These are phyloP conservation scores for Drosophila silvestris DNA, from an alignment of 2,888 invertebrate genomes.

Conservation along the genomic window DNA sequence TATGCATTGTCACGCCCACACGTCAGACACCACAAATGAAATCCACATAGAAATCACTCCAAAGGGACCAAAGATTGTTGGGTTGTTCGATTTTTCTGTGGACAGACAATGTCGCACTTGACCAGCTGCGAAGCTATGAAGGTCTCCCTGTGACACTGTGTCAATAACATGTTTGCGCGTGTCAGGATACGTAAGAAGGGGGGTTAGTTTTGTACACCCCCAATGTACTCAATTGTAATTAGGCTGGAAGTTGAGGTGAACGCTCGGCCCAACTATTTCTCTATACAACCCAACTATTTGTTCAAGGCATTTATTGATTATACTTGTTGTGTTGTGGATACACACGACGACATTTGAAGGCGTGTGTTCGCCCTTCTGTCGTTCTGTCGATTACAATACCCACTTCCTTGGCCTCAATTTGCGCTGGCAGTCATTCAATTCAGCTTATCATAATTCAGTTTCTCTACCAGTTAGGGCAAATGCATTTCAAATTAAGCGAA, in stretches of 20 bases:
- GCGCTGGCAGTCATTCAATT: slow-evolving; percentile 17
- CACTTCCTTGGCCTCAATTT: slow-evolving; percentile 23
- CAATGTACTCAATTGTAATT: slow-evolving; percentile 45
- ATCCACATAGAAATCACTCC: not conserved
- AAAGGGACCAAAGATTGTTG: not conserved
- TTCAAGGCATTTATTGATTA: slow-evolving; percentile 37
- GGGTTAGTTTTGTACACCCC: no score
- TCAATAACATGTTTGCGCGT: not conserved
- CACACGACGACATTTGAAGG: not conserved
- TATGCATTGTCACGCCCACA: not conserved
- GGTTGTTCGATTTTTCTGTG: not conserved
- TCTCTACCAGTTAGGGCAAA: slow-evolving; percentile 13
- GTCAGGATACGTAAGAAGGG: not conserved
- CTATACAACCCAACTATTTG: slow-evolving; percentile 12
- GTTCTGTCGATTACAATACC: slow-evolving; percentile 18
- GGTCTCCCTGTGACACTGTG: not conserved
- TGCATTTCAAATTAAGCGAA: slow-evolving; percentile 49
- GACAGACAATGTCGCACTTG: not conserved
- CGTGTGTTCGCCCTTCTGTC: not conserved
- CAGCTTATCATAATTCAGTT: slow-evolving; percentile 38
- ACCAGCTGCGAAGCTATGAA: not conserved
- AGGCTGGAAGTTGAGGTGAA: slow-evolving; percentile 43
- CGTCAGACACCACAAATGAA: not conserved
- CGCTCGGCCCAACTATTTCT: slow-evolving; percentile 14
- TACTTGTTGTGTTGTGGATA: slow-evolving; percentile 7